Conservation (phyloP, 2,797 vertebrate species). For the Sebastes miniatus region DNA sequence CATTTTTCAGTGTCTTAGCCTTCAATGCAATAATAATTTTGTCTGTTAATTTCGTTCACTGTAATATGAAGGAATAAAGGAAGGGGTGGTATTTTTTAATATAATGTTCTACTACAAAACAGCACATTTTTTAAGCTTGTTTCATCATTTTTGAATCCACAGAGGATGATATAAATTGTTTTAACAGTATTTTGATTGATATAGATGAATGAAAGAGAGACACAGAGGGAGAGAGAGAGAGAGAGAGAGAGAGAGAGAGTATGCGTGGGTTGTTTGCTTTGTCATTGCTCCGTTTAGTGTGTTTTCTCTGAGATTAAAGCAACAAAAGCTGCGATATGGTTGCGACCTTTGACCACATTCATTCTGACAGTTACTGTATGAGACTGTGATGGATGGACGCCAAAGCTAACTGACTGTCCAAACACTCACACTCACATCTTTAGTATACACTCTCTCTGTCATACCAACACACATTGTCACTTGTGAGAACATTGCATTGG, state of each 20-base stretch:
- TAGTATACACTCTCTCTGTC: not conserved
- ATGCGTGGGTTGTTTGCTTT: conserved; percentile 4
- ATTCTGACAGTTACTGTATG: conserved; percentile 43
- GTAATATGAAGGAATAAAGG: not conserved
- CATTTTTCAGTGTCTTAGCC: not conserved
- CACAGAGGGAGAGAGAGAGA: too few relatives aligned
- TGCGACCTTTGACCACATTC: conserved; percentile 51
- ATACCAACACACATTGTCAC: not conserved
- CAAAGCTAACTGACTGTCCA: conserved; percentile 8
- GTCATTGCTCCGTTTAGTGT: conserved; percentile 25
- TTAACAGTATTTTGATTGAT: not conserved
- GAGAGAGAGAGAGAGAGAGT: not conserved
- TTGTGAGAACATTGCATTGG: not conserved
- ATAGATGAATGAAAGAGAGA: not conserved
- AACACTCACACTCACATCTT: conserved; percentile 13
- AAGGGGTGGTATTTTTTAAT: not conserved
- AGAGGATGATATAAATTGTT: not conserved
- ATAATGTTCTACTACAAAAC: not conserved
- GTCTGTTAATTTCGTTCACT: not conserved
- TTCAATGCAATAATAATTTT: not conserved
- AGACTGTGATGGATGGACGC: conserved; percentile 42
- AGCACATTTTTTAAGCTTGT: not conserved
- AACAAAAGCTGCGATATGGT: conserved; percentile 37
- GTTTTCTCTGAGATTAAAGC: conserved; percentile 53
- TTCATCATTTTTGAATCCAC: not conserved